Evolutionary conservation across 2,113 vertebrate species (phyloP), one percentile per base, ranked within the genome.

Genomic region (Eclectus roratus): DNA sequence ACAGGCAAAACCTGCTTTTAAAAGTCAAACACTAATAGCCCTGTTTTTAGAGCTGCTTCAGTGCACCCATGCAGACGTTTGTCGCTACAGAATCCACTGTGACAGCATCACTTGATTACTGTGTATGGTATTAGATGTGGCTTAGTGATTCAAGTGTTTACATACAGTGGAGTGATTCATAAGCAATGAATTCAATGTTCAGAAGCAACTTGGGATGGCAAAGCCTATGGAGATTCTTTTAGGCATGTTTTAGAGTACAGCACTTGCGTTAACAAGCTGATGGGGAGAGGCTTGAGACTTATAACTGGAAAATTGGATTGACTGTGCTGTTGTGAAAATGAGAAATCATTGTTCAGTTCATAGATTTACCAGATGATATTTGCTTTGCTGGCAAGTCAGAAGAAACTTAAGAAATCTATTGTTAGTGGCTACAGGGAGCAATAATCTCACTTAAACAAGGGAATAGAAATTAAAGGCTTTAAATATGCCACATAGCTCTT

Each of bases 251-350:
- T 41, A n/a, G 78, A 94, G 68, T 21, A 19, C 13, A 14, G 56
- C 71, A 33, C 68, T 88, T 24, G 27, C 13, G 5, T 93, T 96
- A 96, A 95, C 43, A 14, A 91, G 91, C 72, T 96, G 92, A 78
- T 64, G 49, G 85, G 47, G 82, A 78, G 91, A 95, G 94, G 66
- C 85, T 95, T 70, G 90, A 92, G 93, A 94, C 80, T 91, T 70
- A 21, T 43, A 88, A 69, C 88, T 95, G 95, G 91, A 88, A 96
- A 96, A 95, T 93, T 80, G 88, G 86, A 96, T 94, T 93, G 94
- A 88, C 84, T 95, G 63, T 60, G 92, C 90, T 83, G 79, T 58
- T 93, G 88, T 86, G 64, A 43, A 88, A 90, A 74, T 93, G 87
- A 94, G 85, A 96, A 96, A 88, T 88, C 92, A 69, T 88, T 93